Evolutionary conservation across 2,797 vertebrate genomes (phyloP).

Genomic region (Ambastaia sidthimunki): DNA sequence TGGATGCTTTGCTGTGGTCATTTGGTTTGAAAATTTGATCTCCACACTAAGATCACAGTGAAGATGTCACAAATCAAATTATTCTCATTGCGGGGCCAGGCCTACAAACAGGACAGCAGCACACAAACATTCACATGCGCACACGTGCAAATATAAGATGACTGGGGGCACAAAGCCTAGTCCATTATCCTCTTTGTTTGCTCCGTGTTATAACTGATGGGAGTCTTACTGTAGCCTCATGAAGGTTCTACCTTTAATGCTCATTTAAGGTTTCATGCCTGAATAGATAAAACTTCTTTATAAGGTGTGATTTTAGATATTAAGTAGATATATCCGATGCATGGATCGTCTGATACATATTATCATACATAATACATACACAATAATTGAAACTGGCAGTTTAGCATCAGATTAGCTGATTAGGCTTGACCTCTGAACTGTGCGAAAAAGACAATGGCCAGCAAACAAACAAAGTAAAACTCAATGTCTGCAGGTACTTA

Average conservation of each 20-base stretch:
- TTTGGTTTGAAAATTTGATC: slow-evolving; percentile 41
- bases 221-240: neutral
- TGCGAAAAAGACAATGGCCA: too few species aligned
- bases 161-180: neutral
- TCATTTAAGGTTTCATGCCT: neutral
- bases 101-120: neutral
- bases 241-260: neutral
- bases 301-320: too few species aligned
- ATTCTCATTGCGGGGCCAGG: slow-evolving; percentile 17
- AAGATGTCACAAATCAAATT: slow-evolving; percentile 47
- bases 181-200: neutral
- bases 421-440: too few species aligned
- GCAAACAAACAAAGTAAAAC: too few species aligned
- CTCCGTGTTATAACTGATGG: neutral
- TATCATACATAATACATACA: too few species aligned
- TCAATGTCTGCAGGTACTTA: too few species aligned
- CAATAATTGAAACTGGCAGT: too few species aligned
- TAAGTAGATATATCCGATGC: too few species aligned
- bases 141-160: neutral
- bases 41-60: slow-evolving; percentile 44
- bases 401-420: too few species aligned
- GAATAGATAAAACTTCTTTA: too few species aligned
- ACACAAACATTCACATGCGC: neutral
- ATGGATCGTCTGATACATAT: too few species aligned
- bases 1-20: slow-evolving; percentile 37